Evolutionary conservation across 2,113 vertebrate genomes (phyloP), one percentile per base, ranked within the genome.

Genomic region (Cyprinus carpio): DNA sequence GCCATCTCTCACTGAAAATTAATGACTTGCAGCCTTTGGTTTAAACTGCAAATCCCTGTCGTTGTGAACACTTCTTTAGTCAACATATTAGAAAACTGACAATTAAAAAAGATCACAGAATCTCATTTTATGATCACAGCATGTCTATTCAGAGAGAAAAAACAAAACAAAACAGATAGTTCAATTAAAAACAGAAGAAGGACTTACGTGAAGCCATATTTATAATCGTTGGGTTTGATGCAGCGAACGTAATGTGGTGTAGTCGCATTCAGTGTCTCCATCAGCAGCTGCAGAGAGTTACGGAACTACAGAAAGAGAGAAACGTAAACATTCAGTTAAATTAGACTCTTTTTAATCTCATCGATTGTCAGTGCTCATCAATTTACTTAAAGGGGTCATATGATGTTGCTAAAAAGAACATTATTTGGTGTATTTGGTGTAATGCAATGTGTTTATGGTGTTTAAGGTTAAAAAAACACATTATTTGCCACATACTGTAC

Each of bases 191-290:
- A 12, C 2, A 6, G 54, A 56, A 15, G 9, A 54, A 74, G 20
- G 3, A 92, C 97, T 96, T 90, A 99, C 98, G 97, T 96, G 93
- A 99, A 99, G 0, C 97, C 95, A 69, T 95, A 87, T 91, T 99
- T 99, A 93, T 95, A 95, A 92, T 99, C 98, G 0, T 99, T 99
- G 2, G 98, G 98, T 87, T 99, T 99, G 89, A 99, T 99, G 65
- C 98, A 99, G 89, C 98, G 97, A 16, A 99, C 98, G 0, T 99
- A 99, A 88, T 99, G 98, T 0, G 98, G 98, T 0, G 98, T 99
- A 9, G 98, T 99, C 0, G 97, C 98, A 0, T 99, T 99, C 80
- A 99, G 92, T 0, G 98, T 99, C 85, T 98, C 98, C 98, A 99
- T 99, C 88, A 99, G 93, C 91, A 99, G 95, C 74, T 98, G 97